phyloP scores from a whole-genome alignment of 2,113 vertebrate genomes.

The Sminthopsis crassicaudata region DNA sequence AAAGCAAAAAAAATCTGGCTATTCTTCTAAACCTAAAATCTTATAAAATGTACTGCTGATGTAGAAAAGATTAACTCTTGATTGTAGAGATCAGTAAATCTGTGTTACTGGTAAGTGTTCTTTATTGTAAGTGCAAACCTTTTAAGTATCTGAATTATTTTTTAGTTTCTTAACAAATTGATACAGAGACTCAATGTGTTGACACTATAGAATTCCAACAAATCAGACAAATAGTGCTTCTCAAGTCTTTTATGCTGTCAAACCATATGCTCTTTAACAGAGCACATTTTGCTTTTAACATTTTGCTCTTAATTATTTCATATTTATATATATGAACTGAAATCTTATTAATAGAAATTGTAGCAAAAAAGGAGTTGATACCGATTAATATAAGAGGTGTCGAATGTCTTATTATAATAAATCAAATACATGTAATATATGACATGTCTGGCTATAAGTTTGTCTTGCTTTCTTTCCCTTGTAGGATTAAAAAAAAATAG shows the following conservation, averaged over 20 bases:
- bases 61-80: neutral
- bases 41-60: conserved; percentile 10
- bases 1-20: neutral
- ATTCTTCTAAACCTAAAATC: too few species aligned
- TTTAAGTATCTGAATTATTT: neutral
- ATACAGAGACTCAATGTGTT: neutral
- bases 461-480: neutral
- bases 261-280: neutral
- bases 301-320: neutral
- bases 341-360: neutral
- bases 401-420: neutral
- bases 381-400: neutral
- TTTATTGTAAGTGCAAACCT: neutral
- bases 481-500: neutral
- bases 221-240: neutral
- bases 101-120: neutral
- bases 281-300: neutral
- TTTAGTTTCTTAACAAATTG: neutral
- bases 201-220: neutral
- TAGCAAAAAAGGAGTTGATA: neutral
- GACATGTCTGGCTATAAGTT: neutral
- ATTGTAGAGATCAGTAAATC: neutral
- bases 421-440: neutral
- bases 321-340: neutral
- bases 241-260: neutral